These are phyloP conservation scores for Ophion slaviceki DNA, from an alignment of 2,888 invertebrate species.

Conservation along the genomic window DNA sequence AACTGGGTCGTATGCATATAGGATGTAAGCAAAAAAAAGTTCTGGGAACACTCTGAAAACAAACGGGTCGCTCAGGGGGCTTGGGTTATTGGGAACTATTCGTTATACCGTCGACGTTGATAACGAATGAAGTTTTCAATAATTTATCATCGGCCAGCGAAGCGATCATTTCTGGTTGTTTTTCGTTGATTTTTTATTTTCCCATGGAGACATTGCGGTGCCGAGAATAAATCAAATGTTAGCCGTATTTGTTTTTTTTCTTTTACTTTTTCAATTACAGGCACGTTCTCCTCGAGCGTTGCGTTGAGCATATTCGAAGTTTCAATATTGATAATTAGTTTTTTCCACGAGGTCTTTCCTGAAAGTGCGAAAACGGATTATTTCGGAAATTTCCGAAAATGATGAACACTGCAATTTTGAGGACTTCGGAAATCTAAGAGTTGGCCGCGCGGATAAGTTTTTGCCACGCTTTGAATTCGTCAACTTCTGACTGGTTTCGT, in stretches of 20 bases:
- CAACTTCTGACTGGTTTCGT: neutral
- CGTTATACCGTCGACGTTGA: conserved; percentile 69
- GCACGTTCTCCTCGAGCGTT: neutral
- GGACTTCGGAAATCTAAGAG: neutral
- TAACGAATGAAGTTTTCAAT: conserved; percentile 72
- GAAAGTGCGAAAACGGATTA: no score
- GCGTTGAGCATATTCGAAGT: neutral
- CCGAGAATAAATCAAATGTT: conserved; percentile 54
- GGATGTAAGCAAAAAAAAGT: neutral
- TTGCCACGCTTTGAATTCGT: neutral
- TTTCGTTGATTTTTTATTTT: neutral
- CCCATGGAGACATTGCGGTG: conserved; percentile 35
- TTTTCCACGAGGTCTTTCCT: neutral
- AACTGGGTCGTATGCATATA: neutral
- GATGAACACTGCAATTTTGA: no score
- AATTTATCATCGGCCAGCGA: conserved; percentile 67
- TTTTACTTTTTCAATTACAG: conserved; percentile 39
- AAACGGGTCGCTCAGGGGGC: conserved; percentile 31
- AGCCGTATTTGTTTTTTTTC: conserved; percentile 11
- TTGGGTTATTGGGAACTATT: conserved; percentile 72
- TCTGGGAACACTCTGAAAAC: conserved; percentile 34
- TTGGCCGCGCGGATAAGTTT: no score
- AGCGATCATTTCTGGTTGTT: neutral
- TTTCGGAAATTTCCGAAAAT: neutral
- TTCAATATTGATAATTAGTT: conserved; percentile 37